These are phyloP conservation scores for Ctenochaetus hawaiiensis DNA, from an alignment of 2,797 vertebrate species.

Conservation along the genomic window DNA sequence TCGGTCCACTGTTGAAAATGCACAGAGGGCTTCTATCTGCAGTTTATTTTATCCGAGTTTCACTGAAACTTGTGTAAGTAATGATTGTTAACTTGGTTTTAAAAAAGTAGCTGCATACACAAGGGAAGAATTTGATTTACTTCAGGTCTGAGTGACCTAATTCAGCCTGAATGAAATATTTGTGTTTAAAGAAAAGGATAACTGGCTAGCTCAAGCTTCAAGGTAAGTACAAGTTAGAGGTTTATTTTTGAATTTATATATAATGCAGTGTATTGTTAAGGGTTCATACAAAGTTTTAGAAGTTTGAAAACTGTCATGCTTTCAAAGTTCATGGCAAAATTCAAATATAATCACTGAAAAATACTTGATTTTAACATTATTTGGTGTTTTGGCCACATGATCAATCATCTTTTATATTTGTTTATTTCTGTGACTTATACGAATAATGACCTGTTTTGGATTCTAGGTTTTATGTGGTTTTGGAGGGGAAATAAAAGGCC, in stretches of 20 bases:
- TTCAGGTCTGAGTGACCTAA: neutral
- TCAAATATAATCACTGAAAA: too few relatives aligned
- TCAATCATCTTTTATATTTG: too few relatives aligned
- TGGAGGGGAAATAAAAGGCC: neutral
- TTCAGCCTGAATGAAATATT: neutral
- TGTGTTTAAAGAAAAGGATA: too few relatives aligned
- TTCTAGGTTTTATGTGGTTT: neutral
- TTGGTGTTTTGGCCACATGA: too few relatives aligned
- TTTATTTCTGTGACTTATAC: conserved; percentile 6
- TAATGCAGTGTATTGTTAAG: neutral
- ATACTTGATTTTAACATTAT: too few relatives aligned
- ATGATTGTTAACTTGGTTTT: conserved; percentile 13
- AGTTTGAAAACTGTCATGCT: too few relatives aligned
- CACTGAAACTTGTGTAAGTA: conserved; percentile 34
- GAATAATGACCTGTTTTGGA: neutral
- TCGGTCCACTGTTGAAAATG: conserved; percentile 42
- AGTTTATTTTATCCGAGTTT: conserved; percentile 26
- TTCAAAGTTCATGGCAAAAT: too few relatives aligned
- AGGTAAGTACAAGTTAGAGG: neutral
- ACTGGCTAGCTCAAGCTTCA: too few relatives aligned
- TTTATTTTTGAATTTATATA: neutral
- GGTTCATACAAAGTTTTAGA: too few relatives aligned
- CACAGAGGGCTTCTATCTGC: conserved; percentile 42
- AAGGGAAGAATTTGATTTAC: neutral
- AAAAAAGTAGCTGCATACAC: conserved; percentile 1